Conservation (phyloP, 2,797 vertebrate genomes). For the Chloroceryle inda region DNA sequence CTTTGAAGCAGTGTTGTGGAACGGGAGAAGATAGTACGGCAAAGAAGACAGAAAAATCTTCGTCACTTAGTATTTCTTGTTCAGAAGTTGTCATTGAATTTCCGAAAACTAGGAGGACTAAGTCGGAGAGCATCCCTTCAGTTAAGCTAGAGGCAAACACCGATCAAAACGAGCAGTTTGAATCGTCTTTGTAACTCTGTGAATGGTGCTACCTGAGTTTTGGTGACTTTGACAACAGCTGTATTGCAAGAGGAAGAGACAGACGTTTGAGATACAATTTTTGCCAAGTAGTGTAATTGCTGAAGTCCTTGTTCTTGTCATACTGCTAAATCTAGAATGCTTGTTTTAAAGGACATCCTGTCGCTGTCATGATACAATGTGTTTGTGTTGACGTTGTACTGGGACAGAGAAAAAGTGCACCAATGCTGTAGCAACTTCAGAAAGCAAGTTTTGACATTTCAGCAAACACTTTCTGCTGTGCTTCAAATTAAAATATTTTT, state of each 20-base stretch:
- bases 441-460: conserved; percentile 75
- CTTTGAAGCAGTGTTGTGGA: conserved; percentile 95
- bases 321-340: conserved; percentile 76
- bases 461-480: conserved; percentile 44
- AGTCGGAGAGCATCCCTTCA: conserved; percentile 77
- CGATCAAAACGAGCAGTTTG: conserved; percentile 85
- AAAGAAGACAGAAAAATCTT: conserved; percentile 79
- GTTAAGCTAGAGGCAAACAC: conserved; percentile 79
- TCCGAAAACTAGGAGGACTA: conserved; percentile 81
- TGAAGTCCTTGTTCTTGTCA: conserved; percentile 81
- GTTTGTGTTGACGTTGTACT: conserved; percentile 75
- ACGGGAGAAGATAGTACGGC: conserved; percentile 73
- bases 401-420: conserved; percentile 63
- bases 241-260: conserved; percentile 75
- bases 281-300: conserved; percentile 80
- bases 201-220: conserved; percentile 64
- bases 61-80: conserved; percentile 77
- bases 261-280: conserved; percentile 75
- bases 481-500: conserved; percentile 44
- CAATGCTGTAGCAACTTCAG: conserved; percentile 72
- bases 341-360: conserved; percentile 78
- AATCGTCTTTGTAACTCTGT: conserved; percentile 90
- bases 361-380: conserved; percentile 72
- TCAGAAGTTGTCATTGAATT: conserved; percentile 89
- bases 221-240: conserved; percentile 71